Conservation (phyloP, 2,888 invertebrate genomes). For the Himalopsyche tibetana region DNA sequence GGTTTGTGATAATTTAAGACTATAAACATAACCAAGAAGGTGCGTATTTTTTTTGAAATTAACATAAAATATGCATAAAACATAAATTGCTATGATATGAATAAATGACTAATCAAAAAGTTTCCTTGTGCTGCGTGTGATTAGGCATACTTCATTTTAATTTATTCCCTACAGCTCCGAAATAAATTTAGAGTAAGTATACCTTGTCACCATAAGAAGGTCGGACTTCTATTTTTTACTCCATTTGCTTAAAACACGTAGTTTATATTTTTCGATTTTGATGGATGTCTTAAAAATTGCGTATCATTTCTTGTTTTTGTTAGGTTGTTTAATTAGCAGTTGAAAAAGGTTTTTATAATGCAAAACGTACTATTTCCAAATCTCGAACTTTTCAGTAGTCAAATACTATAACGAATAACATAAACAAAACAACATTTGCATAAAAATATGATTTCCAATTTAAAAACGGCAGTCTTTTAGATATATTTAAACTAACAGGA, state of each 20-base stretch:
- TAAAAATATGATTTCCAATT: too few relatives aligned
- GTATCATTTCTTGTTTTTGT: not conserved
- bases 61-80: not conserved
- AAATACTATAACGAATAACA: too few relatives aligned
- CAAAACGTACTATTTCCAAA: too few relatives aligned
- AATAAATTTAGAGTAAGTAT: not conserved
- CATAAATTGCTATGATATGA: constrained; percentile 1
- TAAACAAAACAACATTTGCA: too few relatives aligned
- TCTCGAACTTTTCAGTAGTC: too few relatives aligned
- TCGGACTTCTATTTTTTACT: not conserved
- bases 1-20: too few relatives aligned
- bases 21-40: too few relatives aligned
- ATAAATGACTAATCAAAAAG: not conserved
- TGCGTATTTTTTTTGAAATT: not conserved
- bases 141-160: not conserved
- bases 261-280: not conserved
- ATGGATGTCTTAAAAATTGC: not conserved
- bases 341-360: not conserved
- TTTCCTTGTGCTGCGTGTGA: not conserved
- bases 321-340: not conserved
- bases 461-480: too few relatives aligned
- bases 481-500: too few relatives aligned
- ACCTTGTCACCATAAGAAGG: not conserved
- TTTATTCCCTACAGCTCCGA: not conserved
- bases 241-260: not conserved